Evolutionary conservation across 2,888 invertebrate species (phyloP), one percentile per base, ranked within the genome.

Genomic region (Rotaria sp.): DNA sequence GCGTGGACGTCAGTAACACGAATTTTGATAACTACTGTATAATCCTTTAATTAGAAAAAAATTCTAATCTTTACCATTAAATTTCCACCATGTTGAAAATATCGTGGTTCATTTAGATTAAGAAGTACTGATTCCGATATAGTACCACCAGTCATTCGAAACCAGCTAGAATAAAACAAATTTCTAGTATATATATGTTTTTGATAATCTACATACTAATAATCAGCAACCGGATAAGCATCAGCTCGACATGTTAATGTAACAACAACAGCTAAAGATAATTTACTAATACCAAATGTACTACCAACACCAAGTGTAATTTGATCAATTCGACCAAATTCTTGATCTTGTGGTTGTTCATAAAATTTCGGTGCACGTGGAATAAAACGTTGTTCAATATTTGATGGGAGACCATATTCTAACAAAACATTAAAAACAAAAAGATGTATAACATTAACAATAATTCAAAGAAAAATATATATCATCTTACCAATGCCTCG

Each of bases 81-180:
- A 80, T 85, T 85, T 10, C 86, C 86, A 48, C 86, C 86, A 35
- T 86, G 86, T 57, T 86, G 86, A 59, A 86, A 86, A 74, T 86
- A 86, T 24, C 86, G 85, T 59, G 74, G 75, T 30, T 86, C 85
- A 11, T 85, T 80, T 48, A 85, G 75, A 85, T 86, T 85, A n/a
- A 86, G 38, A 26, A 45, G 10, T 8, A 45, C n/a, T 24, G 80
- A 45, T 26, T 80, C 45, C 8, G 80, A 41, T 80, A 80, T 41
- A 13, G 21, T 13, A 41, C 45, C 80, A 45, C 45, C 57, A 38
- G 15, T 38, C 84, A 84, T 55, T 57, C 50, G 38, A n/a, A 59
- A 85, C 57, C 57, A 59, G 24, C 85, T 85, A 21, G 26, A 85
- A 18, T 10, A 38, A 24, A 84, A 55, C 8, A 30, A 24, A 50